A percentile compares a stretch with the other conserved stretches of the same genome.
phyloP scores from a whole-genome alignment of 2,888 invertebrate genomes.

The Cephus rjabovi region DNA sequence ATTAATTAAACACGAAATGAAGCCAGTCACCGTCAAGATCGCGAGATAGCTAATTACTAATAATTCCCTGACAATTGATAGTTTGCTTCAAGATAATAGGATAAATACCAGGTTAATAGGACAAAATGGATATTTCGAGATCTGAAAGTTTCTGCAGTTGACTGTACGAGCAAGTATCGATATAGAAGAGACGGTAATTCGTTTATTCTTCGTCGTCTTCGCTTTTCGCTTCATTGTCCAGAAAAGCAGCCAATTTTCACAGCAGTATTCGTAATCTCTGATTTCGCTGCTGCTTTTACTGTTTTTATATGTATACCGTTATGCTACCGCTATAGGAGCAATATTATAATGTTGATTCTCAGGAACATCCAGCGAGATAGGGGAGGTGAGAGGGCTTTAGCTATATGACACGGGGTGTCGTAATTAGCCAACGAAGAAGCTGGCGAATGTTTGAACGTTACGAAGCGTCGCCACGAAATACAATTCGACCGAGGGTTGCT shows the following conservation, averaged over 20 bases:
- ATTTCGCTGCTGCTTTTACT: neutral
- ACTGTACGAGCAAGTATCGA: neutral
- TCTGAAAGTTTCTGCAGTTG: neutral
- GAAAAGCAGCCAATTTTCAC: neutral
- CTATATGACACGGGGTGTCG: neutral
- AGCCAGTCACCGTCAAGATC: neutral
- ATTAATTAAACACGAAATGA: neutral
- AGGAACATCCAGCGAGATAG: neutral
- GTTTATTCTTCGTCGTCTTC: neutral
- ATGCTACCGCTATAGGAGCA: neutral
- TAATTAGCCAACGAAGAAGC: neutral
- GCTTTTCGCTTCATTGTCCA: neutral
- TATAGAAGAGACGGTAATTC: neutral
- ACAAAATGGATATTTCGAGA: no score
- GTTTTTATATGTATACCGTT: neutral
- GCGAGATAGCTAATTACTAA: neutral
- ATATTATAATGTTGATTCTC: neutral
- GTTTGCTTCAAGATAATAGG: neutral
- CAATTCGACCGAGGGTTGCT: neutral
- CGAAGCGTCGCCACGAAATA: neutral
- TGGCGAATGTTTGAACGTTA: neutral
- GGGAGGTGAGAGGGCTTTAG: neutral
- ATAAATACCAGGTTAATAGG: neutral
- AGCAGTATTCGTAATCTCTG: neutral
- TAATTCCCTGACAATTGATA: neutral